These are phyloP conservation scores for Oriolus oriolus DNA, from an alignment of 2,113 vertebrate species.

Conservation along the genomic window DNA sequence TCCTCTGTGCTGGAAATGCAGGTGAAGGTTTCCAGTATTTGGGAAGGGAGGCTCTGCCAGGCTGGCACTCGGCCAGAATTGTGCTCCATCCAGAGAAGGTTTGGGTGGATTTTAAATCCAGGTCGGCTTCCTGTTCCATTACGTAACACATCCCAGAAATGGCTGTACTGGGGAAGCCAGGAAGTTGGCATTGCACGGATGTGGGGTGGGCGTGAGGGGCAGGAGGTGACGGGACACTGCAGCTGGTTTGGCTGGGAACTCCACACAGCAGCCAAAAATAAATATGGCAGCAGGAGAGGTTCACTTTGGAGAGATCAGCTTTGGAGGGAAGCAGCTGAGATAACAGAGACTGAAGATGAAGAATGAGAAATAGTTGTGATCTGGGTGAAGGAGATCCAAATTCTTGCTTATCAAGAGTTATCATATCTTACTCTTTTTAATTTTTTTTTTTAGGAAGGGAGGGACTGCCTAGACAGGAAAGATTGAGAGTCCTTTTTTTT, in stretches of 20 bases:
- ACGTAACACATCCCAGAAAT: not conserved
- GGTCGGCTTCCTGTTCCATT: not conserved
- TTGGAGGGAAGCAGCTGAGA: not conserved
- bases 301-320: not conserved
- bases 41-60: not conserved
- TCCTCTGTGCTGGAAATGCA: not conserved
- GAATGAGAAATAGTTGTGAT: not conserved
- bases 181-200: not conserved
- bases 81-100: not conserved
- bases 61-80: not conserved
- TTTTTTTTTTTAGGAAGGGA: not conserved
- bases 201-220: not conserved
- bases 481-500: not conserved
- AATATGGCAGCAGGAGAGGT: not conserved
- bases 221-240: not conserved
- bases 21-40: not conserved
- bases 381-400: not conserved
- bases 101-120: not conserved
- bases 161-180: not conserved
- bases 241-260: not conserved
- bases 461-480: not conserved
- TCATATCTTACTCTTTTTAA: not conserved
- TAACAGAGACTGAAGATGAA: not conserved
- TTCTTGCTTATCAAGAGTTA: not conserved
- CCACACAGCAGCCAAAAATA: not conserved